Conservation (phyloP, 2,888 invertebrate species). For the Clanis bilineata region DNA sequence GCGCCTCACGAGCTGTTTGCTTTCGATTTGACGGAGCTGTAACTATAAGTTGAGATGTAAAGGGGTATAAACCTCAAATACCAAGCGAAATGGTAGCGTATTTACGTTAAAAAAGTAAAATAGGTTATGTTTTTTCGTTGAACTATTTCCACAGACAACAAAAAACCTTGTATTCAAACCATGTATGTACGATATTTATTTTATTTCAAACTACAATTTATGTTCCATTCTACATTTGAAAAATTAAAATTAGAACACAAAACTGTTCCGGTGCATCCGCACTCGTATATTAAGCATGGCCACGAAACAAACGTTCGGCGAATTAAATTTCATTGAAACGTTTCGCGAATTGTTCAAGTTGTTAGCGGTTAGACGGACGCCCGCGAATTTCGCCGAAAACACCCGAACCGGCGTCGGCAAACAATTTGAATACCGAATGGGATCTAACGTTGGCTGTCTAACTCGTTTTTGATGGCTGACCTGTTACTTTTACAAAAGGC, state of each 20-base stretch:
- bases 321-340: conserved; percentile 20
- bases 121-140: too few species aligned
- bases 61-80: neutral
- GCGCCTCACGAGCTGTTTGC: conserved; percentile 53
- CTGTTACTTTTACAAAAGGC: neutral
- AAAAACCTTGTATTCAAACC: neutral
- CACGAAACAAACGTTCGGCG: conserved; percentile 11
- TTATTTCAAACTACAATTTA: neutral
- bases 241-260: neutral
- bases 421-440: conserved; percentile 12
- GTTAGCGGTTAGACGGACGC: conserved; percentile 21
- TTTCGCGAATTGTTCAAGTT: conserved; percentile 23
- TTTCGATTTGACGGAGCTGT: conserved; percentile 47
- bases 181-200: too few species aligned
- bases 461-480: neutral
- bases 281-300: neutral
- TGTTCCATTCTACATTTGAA: neutral
- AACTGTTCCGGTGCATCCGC: neutral
- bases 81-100: neutral
- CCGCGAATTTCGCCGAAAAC: conserved; percentile 22
- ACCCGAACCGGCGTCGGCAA: conserved; percentile 14
- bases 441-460: neutral
- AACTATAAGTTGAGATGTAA: conserved; percentile 9
- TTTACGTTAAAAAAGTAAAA: neutral
- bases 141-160: too few species aligned